Conservation (phyloP, 1,140 invertebrate species). For the Bemisia tabaci region DNA sequence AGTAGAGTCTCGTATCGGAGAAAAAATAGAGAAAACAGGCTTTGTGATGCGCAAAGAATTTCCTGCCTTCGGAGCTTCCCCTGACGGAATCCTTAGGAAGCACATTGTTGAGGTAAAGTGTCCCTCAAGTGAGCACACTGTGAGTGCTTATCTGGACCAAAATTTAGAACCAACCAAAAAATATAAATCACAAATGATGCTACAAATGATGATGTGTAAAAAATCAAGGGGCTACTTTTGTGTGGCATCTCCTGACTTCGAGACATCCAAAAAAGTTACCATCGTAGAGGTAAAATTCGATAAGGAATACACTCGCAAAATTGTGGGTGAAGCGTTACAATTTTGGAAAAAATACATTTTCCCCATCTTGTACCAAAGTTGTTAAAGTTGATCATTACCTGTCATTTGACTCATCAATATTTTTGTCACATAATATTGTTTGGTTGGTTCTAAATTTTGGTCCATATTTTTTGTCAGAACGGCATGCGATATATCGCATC, state of each 20-base stretch:
- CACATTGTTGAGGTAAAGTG: background rate
- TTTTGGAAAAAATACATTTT: too few species aligned
- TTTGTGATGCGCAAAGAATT: background rate
- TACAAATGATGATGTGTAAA: background rate
- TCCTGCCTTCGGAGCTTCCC: background rate
- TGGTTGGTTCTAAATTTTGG: background rate
- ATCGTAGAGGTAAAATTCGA: background rate
- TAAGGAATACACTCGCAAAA: too few species aligned
- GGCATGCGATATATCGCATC: too few species aligned
- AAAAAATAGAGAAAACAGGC: background rate
- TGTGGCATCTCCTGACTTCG: background rate
- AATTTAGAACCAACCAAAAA: background rate
- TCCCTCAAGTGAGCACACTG: background rate
- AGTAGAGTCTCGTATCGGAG: background rate
- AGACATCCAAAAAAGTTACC: background rate
- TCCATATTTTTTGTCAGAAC: too few species aligned
- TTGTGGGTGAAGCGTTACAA: too few species aligned
- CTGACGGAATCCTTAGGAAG: background rate
- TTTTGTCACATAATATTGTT: too few species aligned
- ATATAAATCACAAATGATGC: background rate
- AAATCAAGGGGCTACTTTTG: background rate
- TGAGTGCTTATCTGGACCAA: background rate
- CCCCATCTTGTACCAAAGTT: too few species aligned
- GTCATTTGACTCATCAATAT: too few species aligned
- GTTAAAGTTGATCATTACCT: too few species aligned